Conservation (phyloP, 2,888 invertebrate species). For the Andrena bicolor region DNA sequence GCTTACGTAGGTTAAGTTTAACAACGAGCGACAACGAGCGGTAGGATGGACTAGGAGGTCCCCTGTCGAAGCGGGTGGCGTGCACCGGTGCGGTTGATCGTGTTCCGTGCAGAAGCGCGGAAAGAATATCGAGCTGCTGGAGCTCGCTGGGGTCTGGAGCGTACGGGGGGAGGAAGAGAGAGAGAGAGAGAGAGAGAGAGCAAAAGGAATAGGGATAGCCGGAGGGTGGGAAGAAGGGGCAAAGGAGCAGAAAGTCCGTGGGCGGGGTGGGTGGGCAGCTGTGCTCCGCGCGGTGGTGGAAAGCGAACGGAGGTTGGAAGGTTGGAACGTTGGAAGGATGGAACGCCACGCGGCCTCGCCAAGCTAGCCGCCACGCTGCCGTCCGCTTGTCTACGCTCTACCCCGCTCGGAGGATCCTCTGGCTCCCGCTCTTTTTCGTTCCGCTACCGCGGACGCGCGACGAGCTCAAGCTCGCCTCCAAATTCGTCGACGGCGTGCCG, state of each 20-base stretch:
- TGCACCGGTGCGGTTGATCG: constrained; percentile 61
- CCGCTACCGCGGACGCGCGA: background rate
- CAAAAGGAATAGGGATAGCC: constrained; percentile 30
- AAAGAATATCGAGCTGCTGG: constrained; percentile 66
- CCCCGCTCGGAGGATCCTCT: constrained; percentile 5
- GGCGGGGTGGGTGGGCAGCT: constrained; percentile 31
- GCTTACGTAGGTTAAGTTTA: constrained; percentile 38
- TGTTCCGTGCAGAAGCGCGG: constrained; percentile 63
- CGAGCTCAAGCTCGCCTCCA: background rate
- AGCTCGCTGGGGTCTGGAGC: constrained; percentile 21
- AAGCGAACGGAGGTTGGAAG: constrained; percentile 54
- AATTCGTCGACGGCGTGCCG: background rate
- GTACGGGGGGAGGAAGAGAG: background rate
- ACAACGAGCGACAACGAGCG: background rate
- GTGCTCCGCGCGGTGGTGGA: constrained; percentile 49
- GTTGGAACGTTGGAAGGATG: constrained; percentile 43
- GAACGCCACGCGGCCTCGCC: constrained; percentile 66
- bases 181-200: constrained; percentile 2
- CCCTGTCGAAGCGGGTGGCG: constrained; percentile 32
- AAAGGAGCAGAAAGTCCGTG: background rate
- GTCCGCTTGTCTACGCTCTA: constrained; percentile 26
- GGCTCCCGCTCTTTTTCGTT: background rate
- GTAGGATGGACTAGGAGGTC: background rate
- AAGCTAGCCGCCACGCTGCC: constrained; percentile 61
- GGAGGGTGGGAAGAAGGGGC: too few species aligned